A percentile compares a stretch with the other conserved stretches of the same genome.
Evolutionary conservation across 2,888 invertebrate genomes (phyloP).

Genomic region (Noctua pronuba): DNA sequence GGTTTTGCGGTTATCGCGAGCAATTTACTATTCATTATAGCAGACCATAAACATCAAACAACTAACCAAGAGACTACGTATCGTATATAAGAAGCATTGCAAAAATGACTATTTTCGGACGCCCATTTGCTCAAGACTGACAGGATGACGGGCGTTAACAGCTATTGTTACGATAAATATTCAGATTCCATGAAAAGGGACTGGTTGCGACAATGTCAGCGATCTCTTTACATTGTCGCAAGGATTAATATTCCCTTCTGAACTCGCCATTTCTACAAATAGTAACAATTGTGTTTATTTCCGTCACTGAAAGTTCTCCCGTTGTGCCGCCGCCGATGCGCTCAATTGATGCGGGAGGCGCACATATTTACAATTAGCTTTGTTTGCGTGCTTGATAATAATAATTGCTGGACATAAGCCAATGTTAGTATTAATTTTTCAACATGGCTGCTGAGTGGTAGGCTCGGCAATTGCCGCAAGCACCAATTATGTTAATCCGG

Average conservation of each 20-base stretch:
- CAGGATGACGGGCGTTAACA: slow-evolving; percentile 12
- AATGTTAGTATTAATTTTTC: slow-evolving; percentile 84
- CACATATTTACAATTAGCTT: slow-evolving; percentile 87
- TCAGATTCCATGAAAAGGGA: slow-evolving; percentile 31
- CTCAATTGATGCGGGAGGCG: slow-evolving; percentile 89
- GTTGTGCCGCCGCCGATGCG: slow-evolving; percentile 79
- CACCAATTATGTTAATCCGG: slow-evolving; percentile 87
- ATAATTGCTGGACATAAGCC: slow-evolving; percentile 83
- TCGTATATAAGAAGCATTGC: background rate
- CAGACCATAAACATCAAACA: background rate
- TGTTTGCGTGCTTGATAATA: slow-evolving; percentile 84
- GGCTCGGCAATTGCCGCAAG: slow-evolving; percentile 83
- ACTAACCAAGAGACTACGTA: background rate
- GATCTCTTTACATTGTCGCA: slow-evolving; percentile 52
- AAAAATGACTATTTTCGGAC: slow-evolving; percentile 9
- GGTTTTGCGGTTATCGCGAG: slow-evolving; percentile 29
- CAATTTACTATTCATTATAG: slow-evolving; percentile 35
- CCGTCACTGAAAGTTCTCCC: slow-evolving; percentile 87
- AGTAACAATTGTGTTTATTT: slow-evolving; percentile 86
- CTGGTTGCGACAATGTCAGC: slow-evolving; percentile 30
- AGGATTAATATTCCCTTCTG: slow-evolving; percentile 58
- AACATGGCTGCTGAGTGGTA: slow-evolving; percentile 78
- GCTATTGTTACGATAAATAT: slow-evolving; percentile 37
- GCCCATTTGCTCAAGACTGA: slow-evolving; percentile 15
- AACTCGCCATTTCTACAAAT: slow-evolving; percentile 85